Percentiles rank a stretch among this genome's conserved stretches.
phyloP scores from a whole-genome alignment of 2,797 vertebrate species.

The Falco naumanni region DNA sequence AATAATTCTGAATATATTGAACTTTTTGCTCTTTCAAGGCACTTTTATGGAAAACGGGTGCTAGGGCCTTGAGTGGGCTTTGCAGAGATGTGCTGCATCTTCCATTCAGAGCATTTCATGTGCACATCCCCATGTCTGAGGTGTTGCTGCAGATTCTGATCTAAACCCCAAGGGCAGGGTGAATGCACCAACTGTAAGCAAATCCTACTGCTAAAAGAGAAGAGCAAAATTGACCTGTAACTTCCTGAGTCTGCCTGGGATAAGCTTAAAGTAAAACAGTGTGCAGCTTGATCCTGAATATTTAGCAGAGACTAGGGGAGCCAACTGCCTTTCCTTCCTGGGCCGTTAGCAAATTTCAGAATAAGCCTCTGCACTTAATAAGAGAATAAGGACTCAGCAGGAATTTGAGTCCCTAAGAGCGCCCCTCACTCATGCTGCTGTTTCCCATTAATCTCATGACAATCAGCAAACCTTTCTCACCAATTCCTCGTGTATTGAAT shows the following conservation, averaged over 20 bases:
- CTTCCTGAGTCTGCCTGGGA: background rate
- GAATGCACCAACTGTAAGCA: background rate
- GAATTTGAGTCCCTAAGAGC: background rate
- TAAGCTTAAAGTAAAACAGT: background rate
- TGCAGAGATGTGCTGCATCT: background rate
- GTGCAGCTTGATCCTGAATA: background rate
- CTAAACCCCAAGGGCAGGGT: background rate
- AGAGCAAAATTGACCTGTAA: background rate
- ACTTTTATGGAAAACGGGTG: background rate
- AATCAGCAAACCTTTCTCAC: background rate
- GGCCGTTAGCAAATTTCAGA: background rate
- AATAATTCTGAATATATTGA: background rate
- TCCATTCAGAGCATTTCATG: background rate
- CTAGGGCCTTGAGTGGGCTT: background rate
- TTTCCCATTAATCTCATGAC: background rate
- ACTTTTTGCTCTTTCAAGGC: background rate
- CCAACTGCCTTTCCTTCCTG: background rate
- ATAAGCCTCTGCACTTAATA: background rate
- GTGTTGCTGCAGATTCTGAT: background rate
- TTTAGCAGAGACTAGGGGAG: background rate
- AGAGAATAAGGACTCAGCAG: no score
- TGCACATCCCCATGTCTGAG: accelerated
- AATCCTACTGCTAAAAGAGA: background rate
- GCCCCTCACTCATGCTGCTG: background rate
- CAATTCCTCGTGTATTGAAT: background rate